Conservation (phyloP, 2,113 vertebrate species). For the Collichthys lucidus region DNA sequence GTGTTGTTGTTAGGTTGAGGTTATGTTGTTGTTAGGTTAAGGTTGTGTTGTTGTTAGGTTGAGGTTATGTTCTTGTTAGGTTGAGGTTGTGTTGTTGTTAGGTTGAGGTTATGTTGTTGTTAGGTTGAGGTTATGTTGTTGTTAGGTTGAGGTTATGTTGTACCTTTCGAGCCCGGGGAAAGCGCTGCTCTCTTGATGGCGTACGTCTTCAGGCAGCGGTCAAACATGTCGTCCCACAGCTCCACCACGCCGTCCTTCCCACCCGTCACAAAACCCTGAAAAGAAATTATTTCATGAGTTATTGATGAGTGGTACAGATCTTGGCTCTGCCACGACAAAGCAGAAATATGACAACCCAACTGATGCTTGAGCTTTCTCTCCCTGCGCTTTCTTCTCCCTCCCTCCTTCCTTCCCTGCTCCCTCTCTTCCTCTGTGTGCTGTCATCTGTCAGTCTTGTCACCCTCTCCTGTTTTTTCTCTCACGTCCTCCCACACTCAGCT, state of each 20-base stretch:
- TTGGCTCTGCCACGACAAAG: not conserved
- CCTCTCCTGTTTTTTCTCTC: constrained; percentile 10
- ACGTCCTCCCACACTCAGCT: constrained; percentile 23
- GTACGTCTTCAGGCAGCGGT: constrained; percentile 96
- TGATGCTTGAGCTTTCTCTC: not conserved
- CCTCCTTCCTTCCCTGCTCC: not conserved
- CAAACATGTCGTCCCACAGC: constrained; percentile 98
- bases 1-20: too few relatives aligned
- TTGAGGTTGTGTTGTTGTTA: not conserved
- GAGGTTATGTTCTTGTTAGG: not conserved
- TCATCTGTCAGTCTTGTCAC: constrained; percentile 17
- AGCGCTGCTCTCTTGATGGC: constrained; percentile 95
- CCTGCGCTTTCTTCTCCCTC: too few relatives aligned
- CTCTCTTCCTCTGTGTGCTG: not conserved
- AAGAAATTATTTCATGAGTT: constrained; percentile 76
- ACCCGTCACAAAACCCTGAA: constrained; percentile 95
- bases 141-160: not conserved
- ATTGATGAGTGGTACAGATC: constrained; percentile 74
- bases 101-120: not conserved
- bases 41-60: not conserved
- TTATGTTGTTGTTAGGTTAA: not conserved
- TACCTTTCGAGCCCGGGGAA: constrained; percentile 94
- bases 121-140: not conserved
- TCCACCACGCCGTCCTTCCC: constrained; percentile 97
- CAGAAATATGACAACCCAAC: not conserved